These are phyloP conservation scores for Teleopsis dalmanni DNA, from an alignment of 1,140 invertebrate genomes.

Conservation along the genomic window DNA sequence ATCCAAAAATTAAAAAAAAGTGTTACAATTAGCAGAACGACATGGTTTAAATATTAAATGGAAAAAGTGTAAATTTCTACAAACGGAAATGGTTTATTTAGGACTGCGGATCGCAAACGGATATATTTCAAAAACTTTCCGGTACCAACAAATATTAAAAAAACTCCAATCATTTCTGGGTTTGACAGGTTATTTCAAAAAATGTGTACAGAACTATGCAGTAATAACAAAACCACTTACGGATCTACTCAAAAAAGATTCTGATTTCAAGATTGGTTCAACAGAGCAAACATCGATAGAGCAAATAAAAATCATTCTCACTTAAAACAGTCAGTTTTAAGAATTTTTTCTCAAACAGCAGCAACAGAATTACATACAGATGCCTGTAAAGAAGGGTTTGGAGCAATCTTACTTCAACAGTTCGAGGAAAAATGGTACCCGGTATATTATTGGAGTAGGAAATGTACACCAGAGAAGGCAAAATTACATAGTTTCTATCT, in stretches of 20 bases:
- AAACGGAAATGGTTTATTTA: conserved; percentile 16
- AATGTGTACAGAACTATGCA: conserved; percentile 8
- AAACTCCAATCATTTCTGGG: conserved; percentile 1
- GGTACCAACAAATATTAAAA: conserved; percentile 10
- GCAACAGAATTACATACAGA: conserved; percentile 33
- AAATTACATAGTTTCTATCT: conserved; percentile 21
- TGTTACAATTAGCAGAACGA: conserved; percentile 5
- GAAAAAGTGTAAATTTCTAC: conserved; percentile 11
- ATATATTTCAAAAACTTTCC: conserved; percentile 26
- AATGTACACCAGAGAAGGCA: conserved; percentile 15
- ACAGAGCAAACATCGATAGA: background rate
- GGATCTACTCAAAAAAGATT: conserved; percentile 8
- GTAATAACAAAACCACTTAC: conserved; percentile 10
- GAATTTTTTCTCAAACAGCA: conserved; percentile 13
- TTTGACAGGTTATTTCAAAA: conserved; percentile 7
- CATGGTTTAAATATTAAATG: conserved; percentile 12
- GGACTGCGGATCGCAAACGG: conserved; percentile 16
- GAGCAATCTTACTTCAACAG: conserved; percentile 5
- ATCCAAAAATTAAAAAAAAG: conserved; percentile 8
- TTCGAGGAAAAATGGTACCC: conserved; percentile 21
- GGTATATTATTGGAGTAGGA: conserved; percentile 26
- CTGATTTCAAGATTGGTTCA: background rate
- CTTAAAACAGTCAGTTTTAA: background rate
- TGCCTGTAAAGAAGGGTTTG: conserved; percentile 17
- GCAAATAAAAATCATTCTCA: background rate